phyloP scores from a whole-genome alignment of 2,797 vertebrate species.

The Ctenosaura bakeri region DNA sequence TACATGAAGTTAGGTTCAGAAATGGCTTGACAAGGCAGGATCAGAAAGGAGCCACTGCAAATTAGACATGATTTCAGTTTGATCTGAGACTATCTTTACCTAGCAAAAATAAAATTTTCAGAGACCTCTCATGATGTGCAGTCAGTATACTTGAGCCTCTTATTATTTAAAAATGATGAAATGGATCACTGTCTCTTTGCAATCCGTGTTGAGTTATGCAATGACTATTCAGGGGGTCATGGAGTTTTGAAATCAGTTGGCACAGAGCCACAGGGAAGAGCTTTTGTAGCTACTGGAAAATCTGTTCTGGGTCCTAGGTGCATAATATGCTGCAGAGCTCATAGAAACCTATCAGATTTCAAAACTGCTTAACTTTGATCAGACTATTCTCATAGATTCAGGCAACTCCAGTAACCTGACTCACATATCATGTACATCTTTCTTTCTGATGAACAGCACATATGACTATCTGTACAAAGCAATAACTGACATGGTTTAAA shows the following conservation, averaged over 20 bases:
- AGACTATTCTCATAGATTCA: neutral
- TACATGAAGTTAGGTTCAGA: slow-evolving; percentile 10
- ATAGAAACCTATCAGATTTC: neutral
- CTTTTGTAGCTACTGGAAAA: slow-evolving; percentile 11
- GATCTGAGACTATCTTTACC: slow-evolving; percentile 47
- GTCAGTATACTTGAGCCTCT: slow-evolving; percentile 53
- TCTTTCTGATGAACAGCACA: neutral
- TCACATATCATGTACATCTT: neutral
- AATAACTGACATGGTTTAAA: slow-evolving; percentile 45
- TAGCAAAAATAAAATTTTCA: slow-evolving; percentile 54
- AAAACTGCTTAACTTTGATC: slow-evolving; percentile 19
- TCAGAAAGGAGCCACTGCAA: neutral
- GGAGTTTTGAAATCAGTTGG: neutral
- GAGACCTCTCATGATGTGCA: slow-evolving; percentile 53
- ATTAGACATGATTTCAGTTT: slow-evolving; percentile 45
- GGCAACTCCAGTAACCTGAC: slow-evolving; percentile 4
- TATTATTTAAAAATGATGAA: slow-evolving; percentile 59
- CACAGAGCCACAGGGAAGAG: neutral
- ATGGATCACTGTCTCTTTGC: slow-evolving; percentile 58
- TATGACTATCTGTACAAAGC: slow-evolving; percentile 36
- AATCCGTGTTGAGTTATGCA: slow-evolving; percentile 50
- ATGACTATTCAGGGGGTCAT: slow-evolving; percentile 43
- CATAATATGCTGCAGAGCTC: slow-evolving; percentile 26
- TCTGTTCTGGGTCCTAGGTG: slow-evolving; percentile 40
- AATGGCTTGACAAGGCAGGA: neutral